These are phyloP conservation scores for Arvicanthis niloticus DNA, from an alignment of 2,113 vertebrate species.

Conservation along the genomic window DNA sequence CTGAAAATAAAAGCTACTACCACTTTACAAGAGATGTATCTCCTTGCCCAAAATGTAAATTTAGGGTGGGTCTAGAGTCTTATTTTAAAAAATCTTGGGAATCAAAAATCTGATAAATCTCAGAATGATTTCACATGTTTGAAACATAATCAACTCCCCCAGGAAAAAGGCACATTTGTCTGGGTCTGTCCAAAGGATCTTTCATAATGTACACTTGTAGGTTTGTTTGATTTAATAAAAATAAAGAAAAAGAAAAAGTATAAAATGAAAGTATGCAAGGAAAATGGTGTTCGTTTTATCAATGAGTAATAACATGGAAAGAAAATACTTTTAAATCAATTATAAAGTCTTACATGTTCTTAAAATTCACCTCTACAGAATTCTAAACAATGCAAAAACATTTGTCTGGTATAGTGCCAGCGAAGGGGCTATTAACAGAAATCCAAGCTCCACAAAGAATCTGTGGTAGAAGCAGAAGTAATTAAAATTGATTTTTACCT, in stretches of 20 bases:
- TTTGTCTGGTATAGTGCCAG: neutral
- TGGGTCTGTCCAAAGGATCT: slow-evolving; percentile 51
- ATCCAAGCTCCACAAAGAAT: neutral
- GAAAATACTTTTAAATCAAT: slow-evolving; percentile 42
- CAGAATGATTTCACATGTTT: slow-evolving; percentile 50
- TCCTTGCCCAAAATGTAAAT: slow-evolving; percentile 3
- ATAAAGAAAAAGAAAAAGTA: neutral
- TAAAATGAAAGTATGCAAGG: slow-evolving; percentile 36
- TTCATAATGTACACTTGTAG: slow-evolving; percentile 34
- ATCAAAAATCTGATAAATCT: slow-evolving; percentile 40
- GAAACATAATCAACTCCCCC: slow-evolving; percentile 1
- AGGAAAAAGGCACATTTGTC: slow-evolving; percentile 23
- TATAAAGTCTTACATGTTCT: slow-evolving; percentile 14
- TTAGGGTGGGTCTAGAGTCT: neutral
- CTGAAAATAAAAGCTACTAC: slow-evolving; percentile 1
- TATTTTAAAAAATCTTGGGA: slow-evolving; percentile 30
- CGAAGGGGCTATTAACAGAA: slow-evolving; percentile 10
- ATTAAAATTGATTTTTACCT: slow-evolving; percentile 46
- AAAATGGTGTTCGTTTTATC: slow-evolving; percentile 38
- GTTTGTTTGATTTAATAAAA: slow-evolving; percentile 46
- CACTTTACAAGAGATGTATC: slow-evolving; percentile 31
- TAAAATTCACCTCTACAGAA: slow-evolving; percentile 25
- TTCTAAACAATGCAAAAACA: neutral
- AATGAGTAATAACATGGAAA: neutral
- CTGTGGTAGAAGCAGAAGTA: neutral